These are phyloP conservation scores for Lasioglossum oenotherae DNA, from an alignment of 2,888 invertebrate genomes.

Conservation along the genomic window DNA sequence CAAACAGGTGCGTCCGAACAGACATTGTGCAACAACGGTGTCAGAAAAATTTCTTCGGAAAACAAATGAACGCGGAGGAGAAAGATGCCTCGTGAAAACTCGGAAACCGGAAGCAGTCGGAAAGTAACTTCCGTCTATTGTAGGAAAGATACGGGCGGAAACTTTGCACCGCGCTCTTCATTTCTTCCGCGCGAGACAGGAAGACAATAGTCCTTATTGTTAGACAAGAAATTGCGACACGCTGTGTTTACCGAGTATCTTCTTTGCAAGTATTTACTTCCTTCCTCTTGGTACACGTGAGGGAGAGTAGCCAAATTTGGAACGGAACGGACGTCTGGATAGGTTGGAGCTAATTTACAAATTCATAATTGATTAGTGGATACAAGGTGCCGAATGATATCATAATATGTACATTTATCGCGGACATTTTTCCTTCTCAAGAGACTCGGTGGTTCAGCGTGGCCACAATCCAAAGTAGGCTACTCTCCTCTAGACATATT, in stretches of 20 bases:
- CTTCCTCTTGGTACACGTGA: not conserved
- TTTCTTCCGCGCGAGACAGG: conserved; percentile 56
- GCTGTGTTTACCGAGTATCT: conserved; percentile 20
- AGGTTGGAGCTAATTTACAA: too few relatives aligned
- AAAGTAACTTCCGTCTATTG: conserved; percentile 45
- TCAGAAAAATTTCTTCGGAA: not conserved
- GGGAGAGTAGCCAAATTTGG: not conserved
- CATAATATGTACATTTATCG: too few relatives aligned
- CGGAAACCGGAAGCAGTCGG: conserved; percentile 14
- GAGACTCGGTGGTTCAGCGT: too few relatives aligned
- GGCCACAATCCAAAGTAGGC: too few relatives aligned
- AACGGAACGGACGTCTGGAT: too few relatives aligned
- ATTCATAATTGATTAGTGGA: too few relatives aligned
- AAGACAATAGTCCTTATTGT: conserved; percentile 54
- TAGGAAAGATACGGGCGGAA: conserved; percentile 35
- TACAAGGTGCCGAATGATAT: too few relatives aligned
- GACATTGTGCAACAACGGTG: not conserved
- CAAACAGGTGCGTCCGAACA: not conserved
- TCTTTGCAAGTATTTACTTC: conserved; percentile 27
- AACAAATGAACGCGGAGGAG: not conserved
- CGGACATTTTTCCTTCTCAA: too few relatives aligned
- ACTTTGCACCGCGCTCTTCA: conserved; percentile 44
- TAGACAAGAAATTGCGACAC: conserved; percentile 53
- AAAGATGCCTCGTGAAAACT: conserved; percentile 14
- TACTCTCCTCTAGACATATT: too few relatives aligned